Evolutionary conservation across 1,140 invertebrate species (phyloP).

Genomic region (Bombus picipes): DNA sequence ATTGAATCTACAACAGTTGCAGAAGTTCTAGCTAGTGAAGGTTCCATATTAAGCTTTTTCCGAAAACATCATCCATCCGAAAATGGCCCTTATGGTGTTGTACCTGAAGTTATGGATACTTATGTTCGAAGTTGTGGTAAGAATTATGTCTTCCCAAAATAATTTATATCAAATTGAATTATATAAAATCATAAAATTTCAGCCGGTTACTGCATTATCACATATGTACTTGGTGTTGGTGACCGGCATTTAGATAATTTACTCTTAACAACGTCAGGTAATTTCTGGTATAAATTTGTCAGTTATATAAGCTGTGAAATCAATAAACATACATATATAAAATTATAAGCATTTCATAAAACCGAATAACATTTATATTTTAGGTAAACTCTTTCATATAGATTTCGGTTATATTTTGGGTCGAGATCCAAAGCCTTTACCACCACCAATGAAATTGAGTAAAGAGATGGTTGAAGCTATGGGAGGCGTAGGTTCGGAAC

Average conservation of each 20-base stretch:
- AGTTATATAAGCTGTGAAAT: neutral
- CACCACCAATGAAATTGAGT: constrained; percentile 99
- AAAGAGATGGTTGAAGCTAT: constrained; percentile 99
- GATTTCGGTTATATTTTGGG: constrained; percentile 99
- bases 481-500: constrained; percentile 96
- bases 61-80: constrained; percentile 94
- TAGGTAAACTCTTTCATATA: constrained; percentile 97
- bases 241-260: constrained; percentile 99
- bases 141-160: constrained; percentile 44
- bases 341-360: neutral
- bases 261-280: constrained; percentile 91
- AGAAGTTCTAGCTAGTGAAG: constrained; percentile 93
- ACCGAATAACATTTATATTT: constrained; percentile 23
- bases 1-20: constrained; percentile 97
- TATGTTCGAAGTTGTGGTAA: constrained; percentile 97
- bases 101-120: constrained; percentile 97
- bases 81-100: constrained; percentile 94
- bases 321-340: neutral
- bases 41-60: constrained; percentile 95
- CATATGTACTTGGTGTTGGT: constrained; percentile 98
- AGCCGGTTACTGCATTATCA: constrained; percentile 99
- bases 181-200: constrained; percentile 63
- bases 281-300: neutral
- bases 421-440: constrained; percentile 98
- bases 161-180: constrained; percentile 8